phyloP scores from a whole-genome alignment of 2,113 vertebrate genomes.

The Tachysurus vachellii region DNA sequence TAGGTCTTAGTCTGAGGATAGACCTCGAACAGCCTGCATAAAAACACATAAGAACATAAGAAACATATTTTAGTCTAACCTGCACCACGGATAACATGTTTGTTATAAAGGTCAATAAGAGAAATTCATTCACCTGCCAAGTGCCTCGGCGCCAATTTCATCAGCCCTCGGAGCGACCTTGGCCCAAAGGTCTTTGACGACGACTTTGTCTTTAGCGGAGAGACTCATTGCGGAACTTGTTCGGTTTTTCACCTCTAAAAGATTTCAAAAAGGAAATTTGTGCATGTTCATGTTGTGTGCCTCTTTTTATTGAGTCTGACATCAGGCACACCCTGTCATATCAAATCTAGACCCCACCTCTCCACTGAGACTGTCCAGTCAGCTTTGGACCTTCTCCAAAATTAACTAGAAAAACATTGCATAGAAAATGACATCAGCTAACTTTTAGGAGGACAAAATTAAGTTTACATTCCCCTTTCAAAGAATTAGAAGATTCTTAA shows the following conservation, averaged over 20 bases:
- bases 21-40: conserved; percentile 66
- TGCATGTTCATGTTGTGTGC: not conserved
- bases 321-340: conserved; percentile 15
- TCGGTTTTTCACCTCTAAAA: not conserved
- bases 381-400: conserved; percentile 12
- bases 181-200: conserved; percentile 63
- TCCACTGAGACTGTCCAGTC: not conserved
- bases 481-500: not conserved
- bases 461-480: not conserved
- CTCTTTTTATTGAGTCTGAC: conserved; percentile 24
- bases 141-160: conserved; percentile 55
- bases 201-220: conserved; percentile 46
- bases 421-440: not conserved
- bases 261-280: not conserved
- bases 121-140: conserved; percentile 66
- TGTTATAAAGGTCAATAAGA: not conserved
- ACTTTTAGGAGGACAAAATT: not conserved
- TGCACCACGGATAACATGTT: too few species aligned
- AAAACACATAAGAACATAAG: not conserved
- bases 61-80: not conserved
- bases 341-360: conserved; percentile 24
- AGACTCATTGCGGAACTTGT: conserved; percentile 67
- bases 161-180: conserved; percentile 59
- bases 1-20: conserved; percentile 80
- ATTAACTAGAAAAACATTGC: not conserved